These are phyloP conservation scores for Seriola aureovittata DNA, from an alignment of 2,113 vertebrate genomes.

Conservation along the genomic window DNA sequence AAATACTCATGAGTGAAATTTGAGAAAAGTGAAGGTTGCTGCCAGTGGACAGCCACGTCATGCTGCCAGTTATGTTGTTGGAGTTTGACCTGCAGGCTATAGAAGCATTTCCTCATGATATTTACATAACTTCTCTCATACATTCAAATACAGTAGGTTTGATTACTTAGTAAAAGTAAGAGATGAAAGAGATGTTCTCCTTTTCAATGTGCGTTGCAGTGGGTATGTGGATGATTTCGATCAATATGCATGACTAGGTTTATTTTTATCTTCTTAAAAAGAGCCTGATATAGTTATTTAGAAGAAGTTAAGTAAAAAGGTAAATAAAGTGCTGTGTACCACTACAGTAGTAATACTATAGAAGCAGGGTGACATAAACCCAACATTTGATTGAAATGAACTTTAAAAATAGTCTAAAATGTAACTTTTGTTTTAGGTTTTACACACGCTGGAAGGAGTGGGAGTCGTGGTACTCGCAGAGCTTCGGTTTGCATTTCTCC, in stretches of 20 bases:
- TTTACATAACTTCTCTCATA: conserved; percentile 26
- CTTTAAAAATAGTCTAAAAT: neutral
- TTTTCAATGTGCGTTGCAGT: neutral
- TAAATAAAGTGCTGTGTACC: neutral
- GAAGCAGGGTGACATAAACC: neutral
- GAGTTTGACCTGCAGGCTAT: conserved; percentile 9
- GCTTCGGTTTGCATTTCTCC: conserved; percentile 98
- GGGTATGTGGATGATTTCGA: neutral
- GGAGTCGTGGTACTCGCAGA: conserved; percentile 99
- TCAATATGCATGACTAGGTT: neutral
- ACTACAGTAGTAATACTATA: neutral
- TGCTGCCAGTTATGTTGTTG: neutral
- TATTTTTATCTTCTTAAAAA: neutral
- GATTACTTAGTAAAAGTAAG: neutral
- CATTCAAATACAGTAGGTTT: conserved; percentile 18
- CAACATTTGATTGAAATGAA: neutral
- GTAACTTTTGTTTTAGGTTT: conserved; percentile 84
- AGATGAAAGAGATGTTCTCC: neutral
- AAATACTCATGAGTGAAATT: too few relatives aligned
- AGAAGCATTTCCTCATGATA: conserved; percentile 18
- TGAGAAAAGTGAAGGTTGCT: too few relatives aligned
- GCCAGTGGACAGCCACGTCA: too few relatives aligned
- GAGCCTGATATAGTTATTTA: too few relatives aligned
- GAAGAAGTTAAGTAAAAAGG: neutral
- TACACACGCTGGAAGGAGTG: conserved; percentile 99